These are phyloP conservation scores for Eurystomus gularis DNA, from an alignment of 2,113 vertebrate species.

Conservation along the genomic window DNA sequence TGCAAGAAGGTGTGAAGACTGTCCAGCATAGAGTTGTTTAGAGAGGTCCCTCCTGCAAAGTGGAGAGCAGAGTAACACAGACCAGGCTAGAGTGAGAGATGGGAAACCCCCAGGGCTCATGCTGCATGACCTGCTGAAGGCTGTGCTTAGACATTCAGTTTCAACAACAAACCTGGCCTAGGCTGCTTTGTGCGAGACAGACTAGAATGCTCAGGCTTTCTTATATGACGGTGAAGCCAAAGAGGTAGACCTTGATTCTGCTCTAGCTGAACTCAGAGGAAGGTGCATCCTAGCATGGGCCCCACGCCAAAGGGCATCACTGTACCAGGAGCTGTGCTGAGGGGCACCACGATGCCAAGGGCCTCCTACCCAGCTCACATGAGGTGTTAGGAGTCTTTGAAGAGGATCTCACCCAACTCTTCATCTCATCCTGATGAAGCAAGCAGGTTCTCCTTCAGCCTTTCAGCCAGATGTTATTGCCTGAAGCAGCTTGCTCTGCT, in stretches of 20 bases:
- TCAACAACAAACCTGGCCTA: neutral
- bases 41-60: neutral
- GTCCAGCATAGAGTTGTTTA: neutral
- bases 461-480: neutral
- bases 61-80: neutral
- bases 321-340: neutral
- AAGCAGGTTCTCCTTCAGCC: neutral
- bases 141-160: neutral
- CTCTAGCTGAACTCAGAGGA: neutral
- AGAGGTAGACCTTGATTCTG: rapidly evolving
- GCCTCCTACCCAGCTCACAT: neutral
- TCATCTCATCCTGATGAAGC: neutral
- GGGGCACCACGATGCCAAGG: neutral
- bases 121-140: neutral
- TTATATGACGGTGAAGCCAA: neutral
- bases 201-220: neutral
- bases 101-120: neutral
- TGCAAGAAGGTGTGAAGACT: neutral
- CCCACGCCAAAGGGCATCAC: too few species aligned
- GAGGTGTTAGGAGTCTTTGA: neutral
- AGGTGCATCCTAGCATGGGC: neutral
- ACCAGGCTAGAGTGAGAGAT: neutral
- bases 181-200: neutral
- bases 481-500: neutral
- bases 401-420: neutral